These are phyloP conservation scores for Anguilla japonica DNA, from an alignment of 2,113 vertebrate genomes.

Conservation along the genomic window DNA sequence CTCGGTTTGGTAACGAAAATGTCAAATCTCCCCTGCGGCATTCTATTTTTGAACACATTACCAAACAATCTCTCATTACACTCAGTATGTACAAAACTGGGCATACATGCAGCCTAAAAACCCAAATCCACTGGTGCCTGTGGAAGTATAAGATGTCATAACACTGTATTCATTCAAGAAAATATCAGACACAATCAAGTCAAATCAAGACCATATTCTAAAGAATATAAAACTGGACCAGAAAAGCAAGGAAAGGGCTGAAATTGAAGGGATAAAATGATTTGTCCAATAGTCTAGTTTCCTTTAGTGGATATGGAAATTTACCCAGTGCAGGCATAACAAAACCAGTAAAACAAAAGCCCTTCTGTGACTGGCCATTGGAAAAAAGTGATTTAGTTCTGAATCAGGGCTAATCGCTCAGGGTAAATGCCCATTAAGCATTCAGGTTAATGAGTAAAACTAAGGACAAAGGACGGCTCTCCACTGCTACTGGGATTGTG, in stretches of 20 bases:
- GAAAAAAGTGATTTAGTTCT: not conserved
- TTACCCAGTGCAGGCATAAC: too few relatives aligned
- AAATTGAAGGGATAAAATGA: too few relatives aligned
- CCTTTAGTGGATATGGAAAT: too few relatives aligned
- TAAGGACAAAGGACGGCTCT: not conserved
- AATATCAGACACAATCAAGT: not conserved
- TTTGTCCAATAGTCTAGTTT: too few relatives aligned
- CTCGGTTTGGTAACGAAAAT: not conserved
- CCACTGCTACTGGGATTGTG: not conserved
- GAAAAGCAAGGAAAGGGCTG: too few relatives aligned
- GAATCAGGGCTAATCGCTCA: not conserved
- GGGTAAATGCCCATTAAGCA: not conserved
- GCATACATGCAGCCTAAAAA: not conserved
- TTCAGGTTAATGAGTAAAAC: not conserved
- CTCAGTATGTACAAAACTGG: not conserved
- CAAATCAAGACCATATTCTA: too few relatives aligned
- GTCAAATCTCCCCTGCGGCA: not conserved
- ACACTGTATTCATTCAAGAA: not conserved
- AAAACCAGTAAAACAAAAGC: not conserved
- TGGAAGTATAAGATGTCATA: not conserved
- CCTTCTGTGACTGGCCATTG: not conserved
- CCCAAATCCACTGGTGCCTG: not conserved
- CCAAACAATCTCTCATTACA: not conserved
- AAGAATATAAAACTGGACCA: too few relatives aligned
- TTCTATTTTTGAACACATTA: not conserved